These are phyloP conservation scores for Operophtera brumata DNA, from an alignment of 2,888 invertebrate species.

Conservation along the genomic window DNA sequence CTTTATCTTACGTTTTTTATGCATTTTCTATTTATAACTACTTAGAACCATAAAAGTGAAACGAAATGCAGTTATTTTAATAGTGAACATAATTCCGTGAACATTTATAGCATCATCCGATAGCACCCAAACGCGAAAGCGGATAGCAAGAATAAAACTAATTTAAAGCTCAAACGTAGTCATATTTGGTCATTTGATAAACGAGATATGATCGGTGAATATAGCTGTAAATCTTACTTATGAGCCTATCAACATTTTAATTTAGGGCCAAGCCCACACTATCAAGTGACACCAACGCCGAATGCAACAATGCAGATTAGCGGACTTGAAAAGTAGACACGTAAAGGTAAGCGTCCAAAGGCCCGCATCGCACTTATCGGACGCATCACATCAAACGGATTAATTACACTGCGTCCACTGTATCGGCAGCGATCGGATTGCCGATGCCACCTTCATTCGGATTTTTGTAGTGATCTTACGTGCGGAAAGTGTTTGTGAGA, in stretches of 20 bases:
- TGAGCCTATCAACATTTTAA: constrained; percentile 26
- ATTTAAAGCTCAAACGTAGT: constrained; percentile 22
- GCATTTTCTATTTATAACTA: constrained; percentile 7
- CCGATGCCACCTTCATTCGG: no score
- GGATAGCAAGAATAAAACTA: constrained; percentile 18
- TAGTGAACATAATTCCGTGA: constrained; percentile 27
- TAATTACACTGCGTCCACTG: no score
- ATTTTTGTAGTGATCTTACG: no score
- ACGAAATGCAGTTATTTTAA: constrained; percentile 33
- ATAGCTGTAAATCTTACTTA: constrained; percentile 29
- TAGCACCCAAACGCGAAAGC: constrained; percentile 20
- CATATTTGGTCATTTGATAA: constrained; percentile 27
- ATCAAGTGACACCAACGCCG: constrained; percentile 10
- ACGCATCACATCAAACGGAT: no score
- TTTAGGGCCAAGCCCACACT: constrained; percentile 26
- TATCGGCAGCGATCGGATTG: no score
- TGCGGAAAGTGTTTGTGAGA: no score
- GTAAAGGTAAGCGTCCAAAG: no score
- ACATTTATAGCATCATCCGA: constrained; percentile 21
- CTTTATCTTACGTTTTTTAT: not conserved
- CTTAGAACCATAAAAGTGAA: constrained; percentile 32
- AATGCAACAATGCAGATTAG: constrained; percentile 19
- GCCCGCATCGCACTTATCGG: no score
- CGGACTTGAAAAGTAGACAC: constrained; percentile 6
- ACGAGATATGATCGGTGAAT: constrained; percentile 30